Percentiles rank a stretch among this genome's conserved stretches.
Evolutionary conservation across 2,888 invertebrate genomes (phyloP).

Genomic region (Heliconius erato): DNA sequence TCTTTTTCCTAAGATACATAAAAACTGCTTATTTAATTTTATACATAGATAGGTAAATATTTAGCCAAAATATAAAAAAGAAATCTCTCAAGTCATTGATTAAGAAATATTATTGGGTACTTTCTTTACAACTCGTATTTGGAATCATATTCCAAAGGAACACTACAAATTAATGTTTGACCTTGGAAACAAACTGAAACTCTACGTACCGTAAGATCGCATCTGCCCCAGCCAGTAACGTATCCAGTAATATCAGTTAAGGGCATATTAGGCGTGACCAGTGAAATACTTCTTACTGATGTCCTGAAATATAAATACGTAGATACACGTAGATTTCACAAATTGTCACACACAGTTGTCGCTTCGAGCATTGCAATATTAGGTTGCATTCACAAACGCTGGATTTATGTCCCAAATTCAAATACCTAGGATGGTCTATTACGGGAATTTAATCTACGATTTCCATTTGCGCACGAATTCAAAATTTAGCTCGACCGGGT

Average conservation of each 20-base stretch:
- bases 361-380: constrained; percentile 8
- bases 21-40: background rate
- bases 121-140: too few relatives aligned
- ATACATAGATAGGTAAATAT: too few relatives aligned
- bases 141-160: too few relatives aligned
- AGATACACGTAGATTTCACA: background rate
- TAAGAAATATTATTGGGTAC: too few relatives aligned
- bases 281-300: constrained; percentile 53
- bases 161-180: background rate
- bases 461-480: background rate
- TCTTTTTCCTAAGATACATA: constrained; percentile 64
- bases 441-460: background rate
- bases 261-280: constrained; percentile 48
- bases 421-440: background rate
- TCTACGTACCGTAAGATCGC: constrained; percentile 68
- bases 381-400: background rate
- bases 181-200: background rate
- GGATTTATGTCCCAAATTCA: background rate
- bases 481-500: background rate
- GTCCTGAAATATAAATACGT: constrained; percentile 49
- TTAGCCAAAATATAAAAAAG: too few relatives aligned
- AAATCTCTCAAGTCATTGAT: too few relatives aligned
- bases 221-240: constrained; percentile 80
- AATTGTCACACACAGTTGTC: background rate
- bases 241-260: constrained; percentile 59